phyloP scores from a whole-genome alignment of 2,797 vertebrate species.

The Natrix natrix region DNA sequence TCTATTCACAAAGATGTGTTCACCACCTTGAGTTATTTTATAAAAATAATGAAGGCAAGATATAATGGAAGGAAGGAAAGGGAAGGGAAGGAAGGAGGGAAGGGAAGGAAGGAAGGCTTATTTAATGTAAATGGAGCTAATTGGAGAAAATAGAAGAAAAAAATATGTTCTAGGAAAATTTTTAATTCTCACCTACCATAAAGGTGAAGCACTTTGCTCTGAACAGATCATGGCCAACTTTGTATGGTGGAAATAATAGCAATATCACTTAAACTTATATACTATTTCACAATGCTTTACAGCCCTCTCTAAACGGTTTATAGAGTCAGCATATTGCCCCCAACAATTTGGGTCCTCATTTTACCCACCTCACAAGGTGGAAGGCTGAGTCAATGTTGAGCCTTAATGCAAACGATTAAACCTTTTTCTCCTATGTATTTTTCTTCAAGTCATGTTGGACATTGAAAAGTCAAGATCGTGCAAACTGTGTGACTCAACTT shows the following conservation, averaged over 20 bases:
- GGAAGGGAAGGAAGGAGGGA: no score
- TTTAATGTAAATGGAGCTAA: constrained; percentile 7
- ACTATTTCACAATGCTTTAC: no score
- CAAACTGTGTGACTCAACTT: not conserved
- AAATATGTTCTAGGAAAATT: constrained; percentile 16
- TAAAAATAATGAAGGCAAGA: not conserved
- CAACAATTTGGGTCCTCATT: no score
- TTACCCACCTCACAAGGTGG: no score
- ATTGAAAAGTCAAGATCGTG: not conserved
- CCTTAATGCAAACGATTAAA: not conserved
- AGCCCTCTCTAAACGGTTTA: no score
- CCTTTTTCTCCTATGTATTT: not conserved
- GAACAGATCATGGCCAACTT: constrained; percentile 12
- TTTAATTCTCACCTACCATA: not conserved
- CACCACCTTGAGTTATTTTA: not conserved
- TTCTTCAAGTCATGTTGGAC: not conserved
- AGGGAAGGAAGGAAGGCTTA: not conserved
- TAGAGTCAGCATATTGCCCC: no score
- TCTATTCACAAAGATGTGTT: not conserved
- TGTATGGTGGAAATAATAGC: not conserved
- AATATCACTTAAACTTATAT: no score
- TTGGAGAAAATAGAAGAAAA: not conserved
- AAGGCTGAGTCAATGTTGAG: no score
- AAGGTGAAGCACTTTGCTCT: constrained; percentile 29
- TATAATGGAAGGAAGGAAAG: not conserved